Evolutionary conservation across 2,113 vertebrate species (phyloP), one percentile per base, ranked within the genome.

Genomic region (Pangasianodon hypophthalmus): DNA sequence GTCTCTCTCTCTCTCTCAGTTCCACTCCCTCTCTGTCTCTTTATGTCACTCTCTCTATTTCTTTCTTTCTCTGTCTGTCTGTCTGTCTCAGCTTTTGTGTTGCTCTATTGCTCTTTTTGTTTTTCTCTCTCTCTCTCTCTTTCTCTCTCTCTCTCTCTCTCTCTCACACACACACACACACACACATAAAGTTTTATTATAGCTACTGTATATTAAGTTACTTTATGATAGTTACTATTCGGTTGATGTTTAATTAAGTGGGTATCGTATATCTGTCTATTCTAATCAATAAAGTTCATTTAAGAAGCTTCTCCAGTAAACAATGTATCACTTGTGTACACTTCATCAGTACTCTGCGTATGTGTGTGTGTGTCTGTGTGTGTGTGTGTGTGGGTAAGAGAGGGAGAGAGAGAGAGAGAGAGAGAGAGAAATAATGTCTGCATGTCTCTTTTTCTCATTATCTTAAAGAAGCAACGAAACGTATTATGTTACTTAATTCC

Each of bases 231-330:
- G 50, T 81, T 81, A 32, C 50, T 81, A 4, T 32, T 32, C 52
- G 13, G 48, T 56, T 4, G 6, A n/a, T 4, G n/a, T 56, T 18
- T 82, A 82, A 56, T 82, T 82, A 56, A 82, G 50, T 82, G 80
- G 13, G 8, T 82, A 37, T 56, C 16, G 18, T 82, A 21, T 82
- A 82, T 82, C 52, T 82, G n/a, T 56, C 16, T 82, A 37, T 82
- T 82, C 14, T 19, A 58, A 83, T 58, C 52, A 56, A 83, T 83
- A 58, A 56, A 83, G 50, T 56, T 56, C n/a, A 83, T 14, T 83
- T 21, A 56, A 56, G 80, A 83, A 37, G 18, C 52, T 83, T 83
- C 52, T 21, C 8, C 50, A 83, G 80, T 82, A 82, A 82, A 56
- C 80, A 54, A 10, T 37, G 80, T 56, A 83, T 83, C 52, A 37